Evolutionary conservation across 2,113 vertebrate genomes (phyloP), one percentile per base, ranked within the genome.

Genomic region (Chunga burmeisteri): DNA sequence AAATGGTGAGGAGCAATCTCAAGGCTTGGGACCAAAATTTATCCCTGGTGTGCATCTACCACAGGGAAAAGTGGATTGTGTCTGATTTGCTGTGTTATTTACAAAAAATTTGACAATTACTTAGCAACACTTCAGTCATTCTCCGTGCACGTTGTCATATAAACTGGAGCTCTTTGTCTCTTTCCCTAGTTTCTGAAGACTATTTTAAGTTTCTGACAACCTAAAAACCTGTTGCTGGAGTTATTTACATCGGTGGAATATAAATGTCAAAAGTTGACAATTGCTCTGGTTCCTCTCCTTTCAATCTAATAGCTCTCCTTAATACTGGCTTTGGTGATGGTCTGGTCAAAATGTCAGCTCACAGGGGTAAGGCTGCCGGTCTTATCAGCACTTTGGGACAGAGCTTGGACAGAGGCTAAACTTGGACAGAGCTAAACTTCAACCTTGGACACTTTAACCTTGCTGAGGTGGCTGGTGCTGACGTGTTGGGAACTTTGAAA

Each of bases 401-500:
- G 36, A 49, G 30, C 56, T 67, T 40, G 61, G 78, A 84, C 47
- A 86, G 83, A 72, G 36, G 16, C 67, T 95, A 88, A 86, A 88
- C 61, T 55, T 80, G 78, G 81, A 85, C 88, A 94, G 44, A 74
- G 36, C 68, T 97, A 92, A 97, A 93, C 86, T 95, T 96, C 86
- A 94, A 84, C 94, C 94, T 82, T 36, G n/a, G 62, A 65, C 74
- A 74, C 74, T 90, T 95, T 40, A 55, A 53, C n/a, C 94, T 84
- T 93, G 91, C 72, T 97, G 97, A 94, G 38, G 55, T 47, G 95
- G 92, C 87, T 96, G 81, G n/a, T 93, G 96, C 86, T 98, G 96
- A 94, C 38, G n/a, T 93, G 74, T 87, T 88, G 61, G 87, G 81
- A 96, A 96, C 93, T 97, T 97, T 94, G 96, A 89, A 97, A 97